Evolutionary conservation across 2,888 invertebrate species (phyloP).

Genomic region (Neuroscelio doddi): DNA sequence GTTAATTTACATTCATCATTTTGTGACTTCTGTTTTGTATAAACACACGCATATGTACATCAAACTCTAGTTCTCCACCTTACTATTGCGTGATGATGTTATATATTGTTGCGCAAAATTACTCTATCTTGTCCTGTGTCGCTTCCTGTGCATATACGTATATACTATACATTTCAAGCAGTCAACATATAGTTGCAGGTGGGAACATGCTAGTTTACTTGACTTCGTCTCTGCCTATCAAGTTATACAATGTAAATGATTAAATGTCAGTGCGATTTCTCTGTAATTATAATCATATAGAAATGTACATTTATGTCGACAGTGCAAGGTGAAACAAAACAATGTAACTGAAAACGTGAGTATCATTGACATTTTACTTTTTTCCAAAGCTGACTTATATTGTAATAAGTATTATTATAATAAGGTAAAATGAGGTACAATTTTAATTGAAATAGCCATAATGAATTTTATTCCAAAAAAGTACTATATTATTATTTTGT

Average conservation of each 20-base stretch:
- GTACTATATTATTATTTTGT: no score
- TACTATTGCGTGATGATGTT: constrained; percentile 40
- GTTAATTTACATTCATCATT: no score
- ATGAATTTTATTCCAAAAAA: no score
- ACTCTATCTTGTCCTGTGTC: constrained; percentile 39
- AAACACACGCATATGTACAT: background rate
- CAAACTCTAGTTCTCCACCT: constrained; percentile 10
- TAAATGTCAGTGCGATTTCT: constrained; percentile 26
- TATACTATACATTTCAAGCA: constrained; percentile 34
- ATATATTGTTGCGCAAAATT: constrained; percentile 43
- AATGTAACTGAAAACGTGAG: no score
- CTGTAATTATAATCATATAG: no score
- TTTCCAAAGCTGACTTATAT: no score
- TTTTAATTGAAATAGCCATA: no score
- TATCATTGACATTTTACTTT: no score
- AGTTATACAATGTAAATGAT: constrained; percentile 46
- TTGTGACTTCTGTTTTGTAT: background rate
- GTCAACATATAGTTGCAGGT: constrained; percentile 32
- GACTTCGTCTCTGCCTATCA: constrained; percentile 30
- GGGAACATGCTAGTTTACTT: constrained; percentile 44
- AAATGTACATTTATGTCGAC: no score
- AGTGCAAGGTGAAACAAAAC: no score
- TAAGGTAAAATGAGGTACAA: no score
- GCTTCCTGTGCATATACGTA: constrained; percentile 43
- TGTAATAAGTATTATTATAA: no score